Percentiles rank a stretch among this genome's conserved stretches.
Conservation (phyloP, 2,888 invertebrate species). For the Sinohyriopsis cumingii region DNA sequence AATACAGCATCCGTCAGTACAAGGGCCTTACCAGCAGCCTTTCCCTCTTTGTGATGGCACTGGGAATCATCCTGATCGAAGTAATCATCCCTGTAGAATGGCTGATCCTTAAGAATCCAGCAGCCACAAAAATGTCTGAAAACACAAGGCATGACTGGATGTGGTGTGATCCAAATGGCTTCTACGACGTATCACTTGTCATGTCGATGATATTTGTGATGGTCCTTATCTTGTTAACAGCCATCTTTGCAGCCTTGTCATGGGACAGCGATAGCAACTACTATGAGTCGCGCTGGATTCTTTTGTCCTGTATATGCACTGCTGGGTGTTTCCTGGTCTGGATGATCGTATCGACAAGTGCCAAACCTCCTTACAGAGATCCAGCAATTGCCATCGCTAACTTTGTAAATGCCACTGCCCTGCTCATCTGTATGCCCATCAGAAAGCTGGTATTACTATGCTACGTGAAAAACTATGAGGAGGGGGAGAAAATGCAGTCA, state of each 20-base stretch:
- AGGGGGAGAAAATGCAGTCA: constrained; percentile 26
- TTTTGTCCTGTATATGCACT: constrained; percentile 54
- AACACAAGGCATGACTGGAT: constrained; percentile 52
- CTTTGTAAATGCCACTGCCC: constrained; percentile 69
- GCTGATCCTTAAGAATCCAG: constrained; percentile 70
- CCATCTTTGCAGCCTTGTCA: constrained; percentile 69
- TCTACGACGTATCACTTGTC: constrained; percentile 70
- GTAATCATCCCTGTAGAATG: constrained; percentile 71
- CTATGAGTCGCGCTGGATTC: constrained; percentile 71
- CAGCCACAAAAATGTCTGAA: constrained; percentile 51
- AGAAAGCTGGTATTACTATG: constrained; percentile 68
- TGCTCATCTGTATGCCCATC: constrained; percentile 70
- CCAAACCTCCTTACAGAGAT: constrained; percentile 64
- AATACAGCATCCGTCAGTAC: constrained; percentile 47
- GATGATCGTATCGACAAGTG: constrained; percentile 70
- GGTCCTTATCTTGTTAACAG: constrained; percentile 70
- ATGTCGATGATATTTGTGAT: constrained; percentile 72
- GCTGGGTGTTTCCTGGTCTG: constrained; percentile 71
- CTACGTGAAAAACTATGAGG: constrained; percentile 39
- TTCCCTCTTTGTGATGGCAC: constrained; percentile 65
- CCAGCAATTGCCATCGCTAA: constrained; percentile 71
- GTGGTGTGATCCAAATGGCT: constrained; percentile 61
- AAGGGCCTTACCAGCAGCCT: constrained; percentile 63
- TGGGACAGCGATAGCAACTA: constrained; percentile 71
- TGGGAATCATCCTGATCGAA: constrained; percentile 67